These are phyloP conservation scores for Mesochorus sp. DNA, from an alignment of 2,888 invertebrate species.

Conservation along the genomic window DNA sequence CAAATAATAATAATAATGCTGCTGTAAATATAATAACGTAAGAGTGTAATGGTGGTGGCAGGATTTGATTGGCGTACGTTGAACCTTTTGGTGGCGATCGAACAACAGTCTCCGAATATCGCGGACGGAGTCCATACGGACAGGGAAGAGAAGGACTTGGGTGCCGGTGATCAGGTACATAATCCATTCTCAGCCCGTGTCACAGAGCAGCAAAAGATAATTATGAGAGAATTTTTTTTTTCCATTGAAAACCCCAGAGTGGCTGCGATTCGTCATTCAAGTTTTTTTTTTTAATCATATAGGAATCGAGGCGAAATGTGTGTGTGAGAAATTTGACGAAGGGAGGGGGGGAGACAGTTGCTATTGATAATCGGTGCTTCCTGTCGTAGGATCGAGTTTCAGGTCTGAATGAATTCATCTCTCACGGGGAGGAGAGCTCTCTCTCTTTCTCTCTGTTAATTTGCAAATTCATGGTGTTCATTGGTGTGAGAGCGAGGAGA, in stretches of 20 bases:
- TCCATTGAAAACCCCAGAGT: too few species aligned
- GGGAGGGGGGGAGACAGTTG: neutral
- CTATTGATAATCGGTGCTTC: neutral
- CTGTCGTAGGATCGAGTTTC: neutral
- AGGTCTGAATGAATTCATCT: conserved; percentile 47
- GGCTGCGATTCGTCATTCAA: too few species aligned
- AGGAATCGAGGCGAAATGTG: conserved; percentile 14
- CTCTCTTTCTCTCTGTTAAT: neutral
- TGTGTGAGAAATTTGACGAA: conserved; percentile 28
- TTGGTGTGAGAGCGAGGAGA: too few species aligned
- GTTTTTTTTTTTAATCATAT: neutral
- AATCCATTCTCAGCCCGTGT: conserved; percentile 79
- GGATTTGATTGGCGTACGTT: conserved; percentile 99
- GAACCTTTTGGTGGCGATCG: conserved; percentile 99
- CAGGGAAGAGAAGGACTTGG: conserved; percentile 94
- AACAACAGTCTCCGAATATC: conserved; percentile 98
- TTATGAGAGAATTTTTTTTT: neutral
- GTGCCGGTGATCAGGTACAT: conserved; percentile 98
- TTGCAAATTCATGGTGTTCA: conserved; percentile 32
- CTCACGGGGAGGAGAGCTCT: conserved; percentile 21
- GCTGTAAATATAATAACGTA: conserved; percentile 74
- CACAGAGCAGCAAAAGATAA: conserved; percentile 78
- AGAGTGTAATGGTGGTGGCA: conserved; percentile 83
- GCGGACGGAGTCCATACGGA: conserved; percentile 96
- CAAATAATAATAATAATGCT: conserved; percentile 41